A percentile compares a stretch with the other conserved stretches of the same genome.
These are phyloP conservation scores for Lasioglossum zephyrum DNA, from an alignment of 2,888 invertebrate species.

Conservation along the genomic window DNA sequence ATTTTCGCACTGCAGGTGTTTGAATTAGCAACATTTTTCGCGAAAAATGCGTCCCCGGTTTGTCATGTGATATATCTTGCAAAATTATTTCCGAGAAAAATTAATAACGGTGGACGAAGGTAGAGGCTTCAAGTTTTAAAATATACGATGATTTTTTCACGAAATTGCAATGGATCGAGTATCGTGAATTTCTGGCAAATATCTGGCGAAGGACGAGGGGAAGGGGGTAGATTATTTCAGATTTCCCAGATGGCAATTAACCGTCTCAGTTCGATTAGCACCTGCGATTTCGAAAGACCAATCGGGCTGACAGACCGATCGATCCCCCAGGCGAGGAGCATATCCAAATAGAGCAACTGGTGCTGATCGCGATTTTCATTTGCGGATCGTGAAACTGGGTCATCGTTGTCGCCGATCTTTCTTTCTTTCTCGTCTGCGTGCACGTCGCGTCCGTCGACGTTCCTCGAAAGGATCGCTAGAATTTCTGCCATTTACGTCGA, in stretches of 20 bases:
- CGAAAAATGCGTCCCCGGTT: too few species aligned
- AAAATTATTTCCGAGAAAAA: too few species aligned
- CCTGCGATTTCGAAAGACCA: slow-evolving; percentile 27
- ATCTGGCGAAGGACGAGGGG: not conserved
- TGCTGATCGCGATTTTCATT: slow-evolving; percentile 22
- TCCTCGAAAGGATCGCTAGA: slow-evolving; percentile 43
- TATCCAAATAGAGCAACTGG: not conserved
- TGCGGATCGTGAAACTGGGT: slow-evolving; percentile 44
- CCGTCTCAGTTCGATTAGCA: slow-evolving; percentile 26
- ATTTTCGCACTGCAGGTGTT: too few species aligned
- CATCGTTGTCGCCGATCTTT: slow-evolving; percentile 24
- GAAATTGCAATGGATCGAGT: too few species aligned
- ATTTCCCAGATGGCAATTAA: slow-evolving; percentile 4
- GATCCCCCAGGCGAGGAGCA: slow-evolving; percentile 4
- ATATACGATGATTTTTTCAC: too few species aligned
- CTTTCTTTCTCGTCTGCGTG: not conserved
- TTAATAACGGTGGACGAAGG: too few species aligned
- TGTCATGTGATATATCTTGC: too few species aligned
- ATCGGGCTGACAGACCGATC: not conserved
- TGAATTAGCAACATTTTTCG: too few species aligned
- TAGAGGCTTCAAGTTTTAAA: too few species aligned
- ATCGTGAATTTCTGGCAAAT: too few species aligned
- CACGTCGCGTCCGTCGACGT: slow-evolving; percentile 9
- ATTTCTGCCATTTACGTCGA: slow-evolving; percentile 25
- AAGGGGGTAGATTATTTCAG: not conserved